phyloP scores from a whole-genome alignment of 2,113 vertebrate genomes.

The Anser cygnoides region DNA sequence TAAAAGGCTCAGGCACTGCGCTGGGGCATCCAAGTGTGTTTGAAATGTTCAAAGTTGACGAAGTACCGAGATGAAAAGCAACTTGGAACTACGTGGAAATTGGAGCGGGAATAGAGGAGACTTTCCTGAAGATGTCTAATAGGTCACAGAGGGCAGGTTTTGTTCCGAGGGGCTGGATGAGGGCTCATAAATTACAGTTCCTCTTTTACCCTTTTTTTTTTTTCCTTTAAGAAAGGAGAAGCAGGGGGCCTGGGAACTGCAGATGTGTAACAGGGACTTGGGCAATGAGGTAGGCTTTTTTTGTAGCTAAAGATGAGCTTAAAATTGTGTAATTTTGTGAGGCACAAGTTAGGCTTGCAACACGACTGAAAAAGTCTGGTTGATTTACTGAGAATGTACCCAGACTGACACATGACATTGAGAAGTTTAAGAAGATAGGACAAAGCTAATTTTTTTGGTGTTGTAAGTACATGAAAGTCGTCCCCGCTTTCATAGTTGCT shows the following conservation, averaged over 20 bases:
- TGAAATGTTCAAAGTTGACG: background rate
- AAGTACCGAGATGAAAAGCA: conserved; percentile 22
- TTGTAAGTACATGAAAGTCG: background rate
- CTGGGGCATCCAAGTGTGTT: background rate
- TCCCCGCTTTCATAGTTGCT: background rate
- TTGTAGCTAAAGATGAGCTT: conserved; percentile 4
- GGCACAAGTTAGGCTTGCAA: conserved; percentile 24
- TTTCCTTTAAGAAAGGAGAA: conserved; percentile 27
- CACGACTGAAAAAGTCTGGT: background rate
- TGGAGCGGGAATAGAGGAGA: conserved; percentile 22
- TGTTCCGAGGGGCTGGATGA: conserved; percentile 26
- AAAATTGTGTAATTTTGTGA: conserved; percentile 40
- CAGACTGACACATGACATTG: background rate
- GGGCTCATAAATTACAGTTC: conserved; percentile 41
- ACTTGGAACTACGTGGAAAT: conserved; percentile 1
- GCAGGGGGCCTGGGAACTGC: conserved; percentile 18
- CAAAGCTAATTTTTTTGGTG: background rate
- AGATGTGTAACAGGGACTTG: conserved; percentile 27
- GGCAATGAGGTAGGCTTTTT: background rate
- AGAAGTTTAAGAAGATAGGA: background rate
- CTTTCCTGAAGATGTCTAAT: conserved; percentile 33
- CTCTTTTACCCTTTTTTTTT: conserved; percentile 2
- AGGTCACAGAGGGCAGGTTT: conserved; percentile 28
- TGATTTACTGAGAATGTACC: background rate
- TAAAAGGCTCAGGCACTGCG: background rate